Evolutionary conservation across 1,140 invertebrate species (phyloP), one percentile per base, ranked within the genome.

Genomic region (Aplysia californica): DNA sequence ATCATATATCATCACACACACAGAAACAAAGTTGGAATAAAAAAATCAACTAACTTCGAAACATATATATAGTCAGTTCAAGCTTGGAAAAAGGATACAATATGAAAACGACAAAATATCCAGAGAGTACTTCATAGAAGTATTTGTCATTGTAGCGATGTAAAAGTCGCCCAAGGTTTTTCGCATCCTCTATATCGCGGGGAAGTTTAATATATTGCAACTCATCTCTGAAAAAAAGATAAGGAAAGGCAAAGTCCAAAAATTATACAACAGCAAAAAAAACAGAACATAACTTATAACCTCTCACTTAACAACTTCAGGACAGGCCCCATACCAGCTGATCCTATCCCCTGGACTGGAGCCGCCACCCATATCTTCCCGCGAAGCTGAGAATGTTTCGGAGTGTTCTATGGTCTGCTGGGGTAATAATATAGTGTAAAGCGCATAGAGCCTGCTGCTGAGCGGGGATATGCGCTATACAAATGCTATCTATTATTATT

Each of bases 81-180:
- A 50, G 44, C 10, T 15, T 10, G n/a, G n/a, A 33, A 88, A 95
- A 96, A 97, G 95, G 95, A 97, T 98, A 98, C 96, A 99, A 98
- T 90, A 99, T 95, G 89, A 98, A 99, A n/a, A 94, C 94, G 72
- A 96, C 90, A 85, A 97, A 95, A 77, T 98, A 94, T 83, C 95
- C 96, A 65, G 93, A 91, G 82, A 99, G 91, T 67, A 99, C 98
- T 93, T 97, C 93, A 84, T 94, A 93, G 88, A 95, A 98, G 91
- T 99, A 97, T 85, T 95, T 94, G 74, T 98, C 96, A 91, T 97
- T 99, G 88, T 99, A 99, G 82, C 93, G 91, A 88, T 95, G 95
- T 80, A 99, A 91, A 44, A 99, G 93, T 88, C 93, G 92, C 78
- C 97, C 98, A 66, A 99, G 90, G 85, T 95, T 93, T 91, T 99